Evolutionary conservation across 2,113 vertebrate species (phyloP).

Genomic region (Cheilinus undulatus): DNA sequence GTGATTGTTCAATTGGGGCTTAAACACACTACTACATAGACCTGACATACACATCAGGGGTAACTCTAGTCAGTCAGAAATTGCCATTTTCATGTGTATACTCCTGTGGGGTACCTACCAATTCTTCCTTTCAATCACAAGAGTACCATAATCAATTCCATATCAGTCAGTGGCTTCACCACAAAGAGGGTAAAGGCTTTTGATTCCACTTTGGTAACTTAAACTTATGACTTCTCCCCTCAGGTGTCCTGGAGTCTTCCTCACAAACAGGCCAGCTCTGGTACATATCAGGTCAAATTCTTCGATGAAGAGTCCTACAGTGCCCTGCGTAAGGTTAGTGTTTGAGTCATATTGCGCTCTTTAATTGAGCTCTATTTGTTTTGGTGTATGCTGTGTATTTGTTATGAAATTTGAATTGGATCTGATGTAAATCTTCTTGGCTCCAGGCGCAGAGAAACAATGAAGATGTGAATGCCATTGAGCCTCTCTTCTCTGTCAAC

Average conservation of each 20-base stretch:
- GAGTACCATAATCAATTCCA: neutral
- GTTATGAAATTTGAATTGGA: neutral
- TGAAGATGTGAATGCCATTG: conserved; percentile 88
- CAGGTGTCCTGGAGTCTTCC: conserved; percentile 94
- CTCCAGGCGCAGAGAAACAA: conserved; percentile 93
- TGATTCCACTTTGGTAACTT: neutral
- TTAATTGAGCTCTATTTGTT: neutral
- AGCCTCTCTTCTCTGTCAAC: conserved; percentile 90
- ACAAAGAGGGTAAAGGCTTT: neutral
- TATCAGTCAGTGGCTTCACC: neutral
- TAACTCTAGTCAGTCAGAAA: too few species aligned
- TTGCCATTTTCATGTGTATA: too few species aligned
- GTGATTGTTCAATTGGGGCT: too few species aligned
- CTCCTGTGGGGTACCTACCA: too few species aligned
- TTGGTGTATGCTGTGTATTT: neutral
- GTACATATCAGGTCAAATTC: conserved; percentile 93
- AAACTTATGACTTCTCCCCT: neutral
- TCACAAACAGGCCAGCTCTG: conserved; percentile 89
- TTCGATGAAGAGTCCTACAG: conserved; percentile 95
- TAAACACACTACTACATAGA: too few species aligned
- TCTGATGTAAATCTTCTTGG: neutral
- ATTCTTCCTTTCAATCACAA: too few species aligned
- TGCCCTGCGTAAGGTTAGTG: conserved; percentile 86
- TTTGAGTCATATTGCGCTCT: neutral
- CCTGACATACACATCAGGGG: too few species aligned